Conservation (phyloP, 2,113 vertebrate species). For the Mirounga angustirostris region DNA sequence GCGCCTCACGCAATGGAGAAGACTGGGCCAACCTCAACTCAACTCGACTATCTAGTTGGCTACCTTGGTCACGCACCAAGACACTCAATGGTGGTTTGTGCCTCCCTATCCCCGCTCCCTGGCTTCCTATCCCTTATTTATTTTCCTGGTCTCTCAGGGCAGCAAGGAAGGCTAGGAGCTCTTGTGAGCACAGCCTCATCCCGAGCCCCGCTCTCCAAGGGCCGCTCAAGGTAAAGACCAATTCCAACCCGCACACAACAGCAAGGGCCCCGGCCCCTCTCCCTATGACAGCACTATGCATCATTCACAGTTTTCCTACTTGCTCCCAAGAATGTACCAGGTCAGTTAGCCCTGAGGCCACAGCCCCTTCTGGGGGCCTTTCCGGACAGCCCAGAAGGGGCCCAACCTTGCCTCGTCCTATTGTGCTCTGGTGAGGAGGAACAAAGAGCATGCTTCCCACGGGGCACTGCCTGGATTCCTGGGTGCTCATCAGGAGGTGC, state of each 20-base stretch:
- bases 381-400: neutral
- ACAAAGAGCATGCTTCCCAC: neutral
- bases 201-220: neutral
- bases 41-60: neutral
- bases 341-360: neutral
- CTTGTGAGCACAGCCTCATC: neutral
- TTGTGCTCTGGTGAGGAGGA: neutral
- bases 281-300: fast-evolving
- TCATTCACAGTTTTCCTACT: neutral
- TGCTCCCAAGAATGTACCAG: neutral
- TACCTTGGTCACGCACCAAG: neutral
- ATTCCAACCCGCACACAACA: neutral
- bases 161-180: neutral
- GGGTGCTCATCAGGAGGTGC: neutral
- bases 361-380: neutral
- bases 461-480: neutral
- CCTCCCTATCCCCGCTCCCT: neutral
- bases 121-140: neutral
- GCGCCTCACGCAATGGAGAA: neutral
- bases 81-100: fast-evolving
- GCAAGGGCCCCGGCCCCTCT: neutral
- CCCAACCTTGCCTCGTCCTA: neutral
- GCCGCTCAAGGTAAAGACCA: neutral
- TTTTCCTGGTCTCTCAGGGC: neutral
- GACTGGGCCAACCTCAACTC: neutral